phyloP scores from a whole-genome alignment of 2,113 vertebrate species.

The Catharus minimus region DNA sequence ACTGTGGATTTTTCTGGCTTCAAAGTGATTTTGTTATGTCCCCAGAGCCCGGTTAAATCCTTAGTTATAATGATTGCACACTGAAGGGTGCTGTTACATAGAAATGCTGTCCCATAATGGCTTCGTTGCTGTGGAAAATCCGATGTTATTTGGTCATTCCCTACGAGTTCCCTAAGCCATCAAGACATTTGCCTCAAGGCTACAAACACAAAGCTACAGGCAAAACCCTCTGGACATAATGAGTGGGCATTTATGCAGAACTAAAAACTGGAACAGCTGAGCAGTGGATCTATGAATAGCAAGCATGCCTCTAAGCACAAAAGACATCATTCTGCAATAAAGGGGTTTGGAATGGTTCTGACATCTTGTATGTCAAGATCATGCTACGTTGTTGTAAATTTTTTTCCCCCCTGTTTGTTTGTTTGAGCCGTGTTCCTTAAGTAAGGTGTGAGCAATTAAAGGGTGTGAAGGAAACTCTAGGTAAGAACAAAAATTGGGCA shows the following conservation, averaged over 20 bases:
- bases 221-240: conserved; percentile 76
- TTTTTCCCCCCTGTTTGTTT: conserved; percentile 45
- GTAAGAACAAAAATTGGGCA: not conserved
- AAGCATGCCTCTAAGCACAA: conserved; percentile 73
- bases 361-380: conserved; percentile 75
- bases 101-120: conserved; percentile 76
- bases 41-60: conserved; percentile 63
- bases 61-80: conserved; percentile 72
- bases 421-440: conserved; percentile 49
- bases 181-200: conserved; percentile 79
- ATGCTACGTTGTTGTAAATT: conserved; percentile 61
- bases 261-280: conserved; percentile 79
- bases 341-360: conserved; percentile 71
- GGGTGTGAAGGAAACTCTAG: not conserved
- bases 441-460: conserved; percentile 59
- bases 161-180: conserved; percentile 72
- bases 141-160: conserved; percentile 74
- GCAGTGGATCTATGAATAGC: conserved; percentile 75
- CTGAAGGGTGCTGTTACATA: conserved; percentile 74
- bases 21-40: conserved; percentile 69
- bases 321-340: conserved; percentile 66
- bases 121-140: conserved; percentile 78
- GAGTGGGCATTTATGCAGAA: conserved; percentile 80
- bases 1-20: conserved; percentile 57
- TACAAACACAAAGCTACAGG: conserved; percentile 77